phyloP scores from a whole-genome alignment of 2,797 vertebrate genomes.

The Sorex maritimensis region DNA sequence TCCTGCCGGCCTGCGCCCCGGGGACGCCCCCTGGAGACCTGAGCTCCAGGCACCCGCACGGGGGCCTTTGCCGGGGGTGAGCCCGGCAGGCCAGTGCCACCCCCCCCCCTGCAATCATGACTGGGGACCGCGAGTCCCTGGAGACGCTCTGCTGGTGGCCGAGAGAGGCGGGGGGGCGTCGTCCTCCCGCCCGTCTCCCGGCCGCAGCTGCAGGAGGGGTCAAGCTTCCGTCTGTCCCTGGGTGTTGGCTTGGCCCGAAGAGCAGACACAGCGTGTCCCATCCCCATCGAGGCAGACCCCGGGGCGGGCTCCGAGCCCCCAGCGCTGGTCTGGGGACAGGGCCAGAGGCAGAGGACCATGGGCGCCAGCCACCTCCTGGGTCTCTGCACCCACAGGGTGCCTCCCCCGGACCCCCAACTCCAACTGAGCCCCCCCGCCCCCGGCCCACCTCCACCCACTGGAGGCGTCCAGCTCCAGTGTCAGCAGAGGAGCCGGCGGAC shows the following conservation, averaged over 20 bases:
- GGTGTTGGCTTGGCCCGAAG: slow-evolving; percentile 33
- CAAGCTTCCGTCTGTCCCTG: slow-evolving; percentile 20
- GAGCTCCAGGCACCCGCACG: slow-evolving; percentile 29
- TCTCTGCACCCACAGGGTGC: fast-evolving
- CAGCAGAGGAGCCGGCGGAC: neutral
- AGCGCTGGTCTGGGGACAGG: neutral
- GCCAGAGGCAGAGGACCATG: neutral
- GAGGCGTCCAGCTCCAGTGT: too few relatives aligned
- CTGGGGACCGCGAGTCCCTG: too few relatives aligned
- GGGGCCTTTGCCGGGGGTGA: neutral
- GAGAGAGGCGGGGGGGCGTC: too few relatives aligned
- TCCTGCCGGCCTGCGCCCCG: too few relatives aligned
- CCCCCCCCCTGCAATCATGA: too few relatives aligned
- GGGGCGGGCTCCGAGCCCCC: fast-evolving
- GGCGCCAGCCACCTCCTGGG: too few relatives aligned
- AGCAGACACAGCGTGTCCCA: neutral
- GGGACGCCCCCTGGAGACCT: too few relatives aligned
- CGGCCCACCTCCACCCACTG: too few relatives aligned
- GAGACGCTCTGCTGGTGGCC: too few relatives aligned
- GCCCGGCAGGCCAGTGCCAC: neutral
- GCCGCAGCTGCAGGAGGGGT: neutral
- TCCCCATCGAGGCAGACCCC: neutral
- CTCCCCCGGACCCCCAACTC: neutral
- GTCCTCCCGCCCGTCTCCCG: neutral
- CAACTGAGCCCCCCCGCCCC: neutral